Evolutionary conservation across 2,888 invertebrate genomes (phyloP).

Genomic region (Tyria jacobaeae): DNA sequence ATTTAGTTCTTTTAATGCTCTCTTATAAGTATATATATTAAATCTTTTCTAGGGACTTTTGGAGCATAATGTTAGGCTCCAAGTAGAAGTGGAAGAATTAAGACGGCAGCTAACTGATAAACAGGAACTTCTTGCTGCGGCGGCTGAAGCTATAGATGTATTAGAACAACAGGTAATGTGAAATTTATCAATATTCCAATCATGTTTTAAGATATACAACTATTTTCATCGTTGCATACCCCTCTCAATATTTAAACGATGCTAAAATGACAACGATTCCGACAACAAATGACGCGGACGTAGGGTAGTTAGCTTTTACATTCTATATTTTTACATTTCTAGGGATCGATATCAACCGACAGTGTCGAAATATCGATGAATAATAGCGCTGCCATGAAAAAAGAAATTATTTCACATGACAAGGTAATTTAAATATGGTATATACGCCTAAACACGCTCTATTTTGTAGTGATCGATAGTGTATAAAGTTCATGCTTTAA

Average conservation of each 20-base stretch:
- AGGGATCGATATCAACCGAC: conserved; percentile 80
- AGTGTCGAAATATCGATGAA: conserved; percentile 74
- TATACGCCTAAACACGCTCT: neutral
- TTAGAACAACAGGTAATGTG: conserved; percentile 87
- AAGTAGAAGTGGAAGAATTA: conserved; percentile 92
- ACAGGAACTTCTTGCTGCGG: conserved; percentile 93
- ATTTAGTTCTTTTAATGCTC: neutral
- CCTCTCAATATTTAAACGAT: too few relatives aligned
- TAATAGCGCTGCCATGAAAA: conserved; percentile 58
- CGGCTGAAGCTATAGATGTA: conserved; percentile 93
- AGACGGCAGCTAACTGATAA: conserved; percentile 93
- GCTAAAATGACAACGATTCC: too few relatives aligned
- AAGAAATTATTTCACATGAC: conserved; percentile 50
- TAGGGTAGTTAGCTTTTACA: too few relatives aligned
- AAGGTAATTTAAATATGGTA: conserved; percentile 48
- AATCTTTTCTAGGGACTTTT: conserved; percentile 70
- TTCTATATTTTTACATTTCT: conserved; percentile 27
- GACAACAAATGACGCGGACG: too few relatives aligned
- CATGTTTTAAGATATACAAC: neutral
- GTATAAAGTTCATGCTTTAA: neutral
- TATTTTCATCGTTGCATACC: too few relatives aligned
- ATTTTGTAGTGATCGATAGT: neutral
- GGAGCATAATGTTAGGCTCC: conserved; percentile 80
- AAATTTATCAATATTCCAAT: neutral
- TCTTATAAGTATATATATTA: neutral